Conservation (phyloP, 2,888 invertebrate species). For the Drosophila quinaria region DNA sequence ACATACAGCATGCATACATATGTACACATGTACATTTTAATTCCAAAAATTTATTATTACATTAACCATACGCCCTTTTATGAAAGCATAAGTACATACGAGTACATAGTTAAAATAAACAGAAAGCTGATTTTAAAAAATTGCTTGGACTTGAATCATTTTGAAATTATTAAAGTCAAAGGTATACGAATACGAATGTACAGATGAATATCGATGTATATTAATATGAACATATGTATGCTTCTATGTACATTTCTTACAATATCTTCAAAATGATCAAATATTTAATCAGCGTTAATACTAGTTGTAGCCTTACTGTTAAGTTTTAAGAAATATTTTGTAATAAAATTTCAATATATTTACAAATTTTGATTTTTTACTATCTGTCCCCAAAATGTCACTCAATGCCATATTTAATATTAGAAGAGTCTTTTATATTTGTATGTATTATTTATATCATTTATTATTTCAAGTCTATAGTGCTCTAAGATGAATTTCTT, state of each 20-base stretch:
- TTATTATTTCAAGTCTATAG: conserved; percentile 15
- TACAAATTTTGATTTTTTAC: conserved; percentile 53
- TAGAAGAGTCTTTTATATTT: conserved; percentile 26
- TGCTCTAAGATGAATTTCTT: conserved; percentile 13
- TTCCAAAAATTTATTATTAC: conserved; percentile 73
- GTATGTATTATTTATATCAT: conserved; percentile 40
- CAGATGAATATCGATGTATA: not conserved
- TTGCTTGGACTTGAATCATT: conserved; percentile 66
- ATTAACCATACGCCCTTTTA: conserved; percentile 61
- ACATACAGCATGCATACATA: conserved; percentile 52
- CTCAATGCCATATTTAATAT: conserved; percentile 44
- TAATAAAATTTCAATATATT: conserved; percentile 78
- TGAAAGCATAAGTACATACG: conserved; percentile 55
- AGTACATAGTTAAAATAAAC: conserved; percentile 45
- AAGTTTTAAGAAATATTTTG: conserved; percentile 78
- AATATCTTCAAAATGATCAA: conserved; percentile 67
- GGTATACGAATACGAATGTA: conserved; percentile 6
- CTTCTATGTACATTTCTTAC: conserved; percentile 23
- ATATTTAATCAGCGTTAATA: conserved; percentile 66
- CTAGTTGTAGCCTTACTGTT: conserved; percentile 72
- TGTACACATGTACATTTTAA: conserved; percentile 65
- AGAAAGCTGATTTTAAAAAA: conserved; percentile 61
- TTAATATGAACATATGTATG: not conserved
- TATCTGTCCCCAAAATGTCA: conserved; percentile 28
- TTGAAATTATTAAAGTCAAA: conserved; percentile 44